Evolutionary conservation across 53 echinoderm and acorn worm genomes (phyloP).

Genomic region (Zoroaster sp.): DNA sequence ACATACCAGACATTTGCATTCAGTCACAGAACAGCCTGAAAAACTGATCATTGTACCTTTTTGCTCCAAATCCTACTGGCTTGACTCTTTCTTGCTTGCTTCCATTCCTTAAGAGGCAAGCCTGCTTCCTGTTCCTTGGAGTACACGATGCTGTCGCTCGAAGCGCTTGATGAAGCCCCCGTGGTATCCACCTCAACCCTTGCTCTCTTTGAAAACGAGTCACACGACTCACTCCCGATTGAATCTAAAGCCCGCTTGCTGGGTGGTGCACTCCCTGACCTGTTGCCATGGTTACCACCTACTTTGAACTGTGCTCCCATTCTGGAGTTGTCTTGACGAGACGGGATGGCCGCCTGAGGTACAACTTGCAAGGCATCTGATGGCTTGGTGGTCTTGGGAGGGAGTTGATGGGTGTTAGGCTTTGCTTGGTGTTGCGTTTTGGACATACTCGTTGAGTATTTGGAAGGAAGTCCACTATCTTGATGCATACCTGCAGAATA

Average conservation of each 20-base stretch:
- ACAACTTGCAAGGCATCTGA: conserved; percentile 39
- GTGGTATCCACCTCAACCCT: background rate
- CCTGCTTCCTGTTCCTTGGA: background rate
- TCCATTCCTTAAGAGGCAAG: conserved; percentile 20
- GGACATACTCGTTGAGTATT: background rate
- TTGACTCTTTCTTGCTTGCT: conserved; percentile 58
- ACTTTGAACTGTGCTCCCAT: background rate
- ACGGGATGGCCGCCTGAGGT: conserved; percentile 8
- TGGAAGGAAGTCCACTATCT: background rate
- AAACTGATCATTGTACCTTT: conserved; percentile 38
- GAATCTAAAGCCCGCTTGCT: conserved; percentile 4
- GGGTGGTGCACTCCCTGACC: background rate
- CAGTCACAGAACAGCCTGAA: background rate
- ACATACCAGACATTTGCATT: no score
- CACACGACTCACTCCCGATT: background rate
- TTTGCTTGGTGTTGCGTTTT: background rate
- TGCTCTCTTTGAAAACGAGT: background rate
- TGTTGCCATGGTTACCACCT: background rate
- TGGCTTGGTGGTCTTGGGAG: background rate
- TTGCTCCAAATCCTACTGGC: conserved; percentile 52
- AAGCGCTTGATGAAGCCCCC: background rate
- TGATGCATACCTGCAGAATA: background rate
- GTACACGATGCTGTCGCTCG: background rate
- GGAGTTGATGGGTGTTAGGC: background rate
- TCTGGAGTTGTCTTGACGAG: background rate